Conservation (phyloP, 2,113 vertebrate species). For the Clarias gariepinus region DNA sequence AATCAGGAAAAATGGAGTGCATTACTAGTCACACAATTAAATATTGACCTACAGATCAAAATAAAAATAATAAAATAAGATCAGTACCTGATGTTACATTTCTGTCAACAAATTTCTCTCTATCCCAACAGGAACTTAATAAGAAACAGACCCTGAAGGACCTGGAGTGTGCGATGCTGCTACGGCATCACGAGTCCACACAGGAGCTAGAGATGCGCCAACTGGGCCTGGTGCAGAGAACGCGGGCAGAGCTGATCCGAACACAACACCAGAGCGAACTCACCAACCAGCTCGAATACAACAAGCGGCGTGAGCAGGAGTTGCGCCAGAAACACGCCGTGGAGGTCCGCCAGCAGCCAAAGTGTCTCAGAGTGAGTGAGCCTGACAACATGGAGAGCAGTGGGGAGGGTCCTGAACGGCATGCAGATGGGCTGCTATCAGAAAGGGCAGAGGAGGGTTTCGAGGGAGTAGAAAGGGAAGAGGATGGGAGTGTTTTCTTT, state of each 20-base stretch:
- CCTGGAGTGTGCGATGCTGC: slow-evolving; percentile 86
- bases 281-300: slow-evolving; percentile 92
- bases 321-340: slow-evolving; percentile 87
- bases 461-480: slow-evolving; percentile 10
- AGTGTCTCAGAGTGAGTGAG: slow-evolving; percentile 94
- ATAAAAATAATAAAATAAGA: too few relatives aligned
- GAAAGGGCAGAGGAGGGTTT: slow-evolving; percentile 24
- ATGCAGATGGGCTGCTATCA: slow-evolving; percentile 37
- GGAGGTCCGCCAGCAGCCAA: slow-evolving; percentile 92
- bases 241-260: slow-evolving; percentile 85
- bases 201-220: slow-evolving; percentile 89
- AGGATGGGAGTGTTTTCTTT: slow-evolving; percentile 21
- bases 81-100: neutral
- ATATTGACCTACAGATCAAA: too few relatives aligned
- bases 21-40: neutral
- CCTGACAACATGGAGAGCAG: slow-evolving; percentile 53
- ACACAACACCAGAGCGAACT: slow-evolving; percentile 93
- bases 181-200: slow-evolving; percentile 87
- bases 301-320: slow-evolving; percentile 89
- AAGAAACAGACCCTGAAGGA: slow-evolving; percentile 92
- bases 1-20: neutral
- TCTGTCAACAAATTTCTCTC: neutral
- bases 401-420: slow-evolving; percentile 46
- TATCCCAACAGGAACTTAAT: slow-evolving; percentile 80
- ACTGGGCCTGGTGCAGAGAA: slow-evolving; percentile 82